Base-by-base conservation (phyloP, 1,140 invertebrate genomes). In the Cotesia vestalis region DNA sequence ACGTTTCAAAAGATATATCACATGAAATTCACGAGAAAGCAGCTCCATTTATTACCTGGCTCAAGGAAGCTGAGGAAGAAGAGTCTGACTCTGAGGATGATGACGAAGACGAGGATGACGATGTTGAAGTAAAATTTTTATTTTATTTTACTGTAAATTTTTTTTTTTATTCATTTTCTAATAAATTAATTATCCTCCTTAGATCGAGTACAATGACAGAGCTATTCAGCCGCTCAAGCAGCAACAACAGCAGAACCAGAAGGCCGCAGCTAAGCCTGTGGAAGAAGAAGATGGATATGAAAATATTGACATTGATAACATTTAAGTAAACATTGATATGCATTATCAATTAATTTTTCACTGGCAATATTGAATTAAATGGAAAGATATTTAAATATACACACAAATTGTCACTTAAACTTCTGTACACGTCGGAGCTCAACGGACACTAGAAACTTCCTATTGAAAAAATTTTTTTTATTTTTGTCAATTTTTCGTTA, bases 51-150 rank as follows among this genome's bases (percentile, higher is more conserved):
- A 91, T 99, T 8, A 96, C 93, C 78, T 99, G 98, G 98, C 90
- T 99, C 57, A 92, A 96, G 84, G 95, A 99, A 87, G 98, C 98
- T 69, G 96, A 99, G 79, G 96, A 98, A 84, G 96, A 98, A 83
- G 93, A 94, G 66, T 91, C 90, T 38, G 91, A 91, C 12, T 91
- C 92, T 34, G 90, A 90, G 4, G 90, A 92, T 20, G 92, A 93
- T 63, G 91, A 46, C 3, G 40, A 46, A 8, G 40, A 91, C 11
- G 40, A 46, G 5, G 40, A 91, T 69, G 91, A 92, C 73, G 90
- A 90, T 81, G 90, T 91, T 77, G 92, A 93, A 77, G 85, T 85
- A 66, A 71, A 1, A 60, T 6, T 57, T 11, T 40, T 68, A 66
- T 51, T 59, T 64, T 36, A 64, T 38, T 53, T 61, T 67, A 64